phyloP scores from a whole-genome alignment of 2,113 vertebrate genomes.

The Lepus timidus region DNA sequence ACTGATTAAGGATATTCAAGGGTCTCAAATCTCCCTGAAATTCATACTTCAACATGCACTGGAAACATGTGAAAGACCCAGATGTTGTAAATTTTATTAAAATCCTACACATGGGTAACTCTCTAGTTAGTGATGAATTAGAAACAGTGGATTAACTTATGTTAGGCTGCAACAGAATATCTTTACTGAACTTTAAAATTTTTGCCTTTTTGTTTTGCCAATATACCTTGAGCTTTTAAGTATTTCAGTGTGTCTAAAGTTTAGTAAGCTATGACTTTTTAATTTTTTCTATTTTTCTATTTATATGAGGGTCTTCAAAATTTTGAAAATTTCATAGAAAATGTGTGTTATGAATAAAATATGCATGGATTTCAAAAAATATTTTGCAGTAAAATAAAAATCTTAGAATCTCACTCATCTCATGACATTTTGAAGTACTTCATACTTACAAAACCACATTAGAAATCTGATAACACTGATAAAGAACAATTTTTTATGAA shows the following conservation, averaged over 20 bases:
- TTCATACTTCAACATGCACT: neutral
- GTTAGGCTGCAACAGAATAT: neutral
- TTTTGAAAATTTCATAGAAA: no score
- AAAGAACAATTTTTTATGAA: neutral
- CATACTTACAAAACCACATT: slow-evolving; percentile 3
- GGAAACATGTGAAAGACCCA: neutral
- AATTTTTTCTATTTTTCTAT: slow-evolving; percentile 34
- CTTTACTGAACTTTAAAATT: slow-evolving; percentile 16
- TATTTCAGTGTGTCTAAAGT: neutral
- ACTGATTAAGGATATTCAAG: slow-evolving; percentile 46
- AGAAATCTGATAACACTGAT: neutral
- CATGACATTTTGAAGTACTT: neutral
- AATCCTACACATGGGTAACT: neutral
- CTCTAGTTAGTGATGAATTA: neutral
- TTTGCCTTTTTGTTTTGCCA: slow-evolving; percentile 18
- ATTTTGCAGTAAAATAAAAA: no score
- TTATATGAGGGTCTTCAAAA: no score
- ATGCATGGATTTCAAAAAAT: no score
- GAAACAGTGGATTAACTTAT: slow-evolving; percentile 25
- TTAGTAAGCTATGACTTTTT: neutral
- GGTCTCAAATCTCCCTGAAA: neutral
- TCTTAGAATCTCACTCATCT: no score
- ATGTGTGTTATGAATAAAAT: no score
- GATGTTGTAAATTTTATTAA: slow-evolving; percentile 21
- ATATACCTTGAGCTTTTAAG: rapidly evolving